These are phyloP conservation scores for Bhutanitis thaidina DNA, from an alignment of 2,888 invertebrate genomes.

Conservation along the genomic window DNA sequence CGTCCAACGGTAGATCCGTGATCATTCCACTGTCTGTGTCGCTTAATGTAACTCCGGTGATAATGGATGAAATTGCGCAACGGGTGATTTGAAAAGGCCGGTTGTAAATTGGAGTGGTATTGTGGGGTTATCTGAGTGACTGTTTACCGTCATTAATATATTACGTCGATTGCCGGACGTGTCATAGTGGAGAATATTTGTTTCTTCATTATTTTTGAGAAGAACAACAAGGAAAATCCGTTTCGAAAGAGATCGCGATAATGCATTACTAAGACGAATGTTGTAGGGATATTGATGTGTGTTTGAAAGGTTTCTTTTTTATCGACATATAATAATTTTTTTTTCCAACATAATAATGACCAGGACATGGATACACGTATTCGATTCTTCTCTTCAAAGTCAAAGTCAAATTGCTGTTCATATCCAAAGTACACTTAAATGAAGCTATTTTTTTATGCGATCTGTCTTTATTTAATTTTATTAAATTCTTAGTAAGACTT, in stretches of 20 bases:
- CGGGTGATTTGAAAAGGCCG: constrained; percentile 11
- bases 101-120: constrained; percentile 10
- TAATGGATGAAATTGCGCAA: constrained; percentile 17
- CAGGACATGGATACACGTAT: too few species aligned
- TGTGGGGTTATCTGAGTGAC: constrained; percentile 1
- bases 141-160: constrained; percentile 11
- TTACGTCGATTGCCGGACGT: not conserved
- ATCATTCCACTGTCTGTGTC: constrained; percentile 27
- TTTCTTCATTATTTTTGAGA: not conserved
- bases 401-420: too few species aligned
- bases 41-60: constrained; percentile 22
- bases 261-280: not conserved
- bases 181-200: not conserved
- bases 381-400: too few species aligned
- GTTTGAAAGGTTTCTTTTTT: too few species aligned
- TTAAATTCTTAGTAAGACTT: too few species aligned
- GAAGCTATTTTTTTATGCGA: too few species aligned
- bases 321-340: too few species aligned
- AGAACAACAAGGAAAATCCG: constrained; percentile 9
- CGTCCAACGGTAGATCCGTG: constrained; percentile 46
- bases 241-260: not conserved
- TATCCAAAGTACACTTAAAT: too few species aligned
- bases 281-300: not conserved
- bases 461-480: too few species aligned
- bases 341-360: too few species aligned